These are phyloP conservation scores for Apodemus speciosus DNA, from an alignment of 2,113 vertebrate genomes.

Conservation along the genomic window DNA sequence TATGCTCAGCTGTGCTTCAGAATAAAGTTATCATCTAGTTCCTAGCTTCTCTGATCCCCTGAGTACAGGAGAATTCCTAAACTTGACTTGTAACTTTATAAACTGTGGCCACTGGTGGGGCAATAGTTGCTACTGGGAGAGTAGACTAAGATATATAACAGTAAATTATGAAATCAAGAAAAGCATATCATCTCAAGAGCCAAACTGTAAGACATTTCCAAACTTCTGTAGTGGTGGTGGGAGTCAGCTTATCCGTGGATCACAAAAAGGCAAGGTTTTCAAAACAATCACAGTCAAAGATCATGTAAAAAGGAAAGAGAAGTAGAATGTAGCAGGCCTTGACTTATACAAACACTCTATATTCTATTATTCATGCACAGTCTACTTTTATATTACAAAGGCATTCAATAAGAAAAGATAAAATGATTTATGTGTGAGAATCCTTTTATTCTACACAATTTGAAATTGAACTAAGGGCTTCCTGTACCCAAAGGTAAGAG, in stretches of 20 bases:
- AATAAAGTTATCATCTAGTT: no score
- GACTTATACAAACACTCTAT: not conserved
- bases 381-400: not conserved
- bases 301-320: not conserved
- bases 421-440: not conserved
- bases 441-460: not conserved
- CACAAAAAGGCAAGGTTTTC: not conserved
- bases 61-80: not conserved
- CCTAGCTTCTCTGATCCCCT: not conserved
- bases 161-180: not conserved
- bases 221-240: not conserved
- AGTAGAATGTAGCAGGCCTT: not conserved
- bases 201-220: not conserved
- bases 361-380: not conserved
- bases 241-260: not conserved
- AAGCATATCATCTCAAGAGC: not conserved
- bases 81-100: not conserved
- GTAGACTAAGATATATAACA: fast-evolving
- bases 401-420: not conserved
- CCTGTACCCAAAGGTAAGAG: not conserved
- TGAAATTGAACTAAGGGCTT: slow-evolving; percentile 15
- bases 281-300: not conserved
- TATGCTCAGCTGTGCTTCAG: not conserved
- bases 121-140: not conserved
- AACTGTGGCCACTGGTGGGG: not conserved